phyloP scores from a whole-genome alignment of 2,888 invertebrate genomes.

The Leucozona laternaria region DNA sequence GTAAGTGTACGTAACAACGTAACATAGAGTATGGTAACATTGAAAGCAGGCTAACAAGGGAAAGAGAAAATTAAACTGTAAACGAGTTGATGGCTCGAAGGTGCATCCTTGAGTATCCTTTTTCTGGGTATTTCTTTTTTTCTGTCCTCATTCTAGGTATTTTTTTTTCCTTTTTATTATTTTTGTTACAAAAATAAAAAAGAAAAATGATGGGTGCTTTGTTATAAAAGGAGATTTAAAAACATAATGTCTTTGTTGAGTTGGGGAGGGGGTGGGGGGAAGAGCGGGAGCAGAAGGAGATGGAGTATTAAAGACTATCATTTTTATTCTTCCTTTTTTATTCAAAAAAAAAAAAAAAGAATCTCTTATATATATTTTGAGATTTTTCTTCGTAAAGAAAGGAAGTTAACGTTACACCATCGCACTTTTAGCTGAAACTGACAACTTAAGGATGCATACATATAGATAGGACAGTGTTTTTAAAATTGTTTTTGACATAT shows the following conservation, averaged over 20 bases:
- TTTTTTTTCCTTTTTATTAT: constrained; percentile 17
- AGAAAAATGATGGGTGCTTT: constrained; percentile 45
- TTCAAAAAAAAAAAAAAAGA: neutral
- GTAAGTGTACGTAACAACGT: neutral
- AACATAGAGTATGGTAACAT: neutral
- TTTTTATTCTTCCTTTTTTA: neutral
- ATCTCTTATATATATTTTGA: constrained; percentile 9
- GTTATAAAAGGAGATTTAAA: constrained; percentile 39
- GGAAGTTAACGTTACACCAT: constrained; percentile 22
- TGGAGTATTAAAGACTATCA: constrained; percentile 33
- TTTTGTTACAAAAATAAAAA: constrained; percentile 23
- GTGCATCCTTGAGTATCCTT: constrained; percentile 58
- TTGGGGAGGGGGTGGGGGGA: neutral
- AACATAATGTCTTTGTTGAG: constrained; percentile 19
- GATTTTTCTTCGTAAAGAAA: neutral
- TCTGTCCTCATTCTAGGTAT: neutral
- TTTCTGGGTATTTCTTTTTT: constrained; percentile 15
- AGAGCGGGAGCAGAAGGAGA: neutral
- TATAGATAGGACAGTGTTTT: constrained; percentile 20
- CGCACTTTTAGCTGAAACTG: constrained; percentile 14
- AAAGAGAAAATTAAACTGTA: constrained; percentile 55
- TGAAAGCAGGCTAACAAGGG: constrained; percentile 22
- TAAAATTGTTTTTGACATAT: constrained; percentile 38
- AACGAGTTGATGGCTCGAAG: constrained; percentile 67
- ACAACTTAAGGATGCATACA: constrained; percentile 28